Evolutionary conservation across 2,888 invertebrate genomes (phyloP).

Genomic region (Neoitamus cyanurus): DNA sequence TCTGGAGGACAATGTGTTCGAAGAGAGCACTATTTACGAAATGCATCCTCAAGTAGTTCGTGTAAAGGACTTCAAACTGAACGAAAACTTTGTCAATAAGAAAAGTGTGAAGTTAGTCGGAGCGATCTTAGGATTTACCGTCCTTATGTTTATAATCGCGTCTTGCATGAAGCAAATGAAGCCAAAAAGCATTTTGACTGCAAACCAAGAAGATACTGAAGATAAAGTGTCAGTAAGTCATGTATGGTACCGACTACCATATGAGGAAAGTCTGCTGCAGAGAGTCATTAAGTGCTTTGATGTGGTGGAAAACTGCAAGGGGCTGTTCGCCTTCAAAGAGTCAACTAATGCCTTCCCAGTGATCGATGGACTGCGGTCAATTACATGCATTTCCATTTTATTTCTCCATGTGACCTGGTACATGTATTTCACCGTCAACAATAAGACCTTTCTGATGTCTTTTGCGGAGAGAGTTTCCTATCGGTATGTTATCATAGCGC

Average conservation of each 20-base stretch:
- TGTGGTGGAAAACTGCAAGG: slow-evolving; percentile 59
- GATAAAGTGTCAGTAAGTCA: background rate
- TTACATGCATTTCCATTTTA: slow-evolving; percentile 65
- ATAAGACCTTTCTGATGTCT: slow-evolving; percentile 63
- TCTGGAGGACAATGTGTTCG: slow-evolving; percentile 59
- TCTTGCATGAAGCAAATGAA: slow-evolving; percentile 29
- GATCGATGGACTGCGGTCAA: slow-evolving; percentile 64
- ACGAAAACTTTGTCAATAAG: slow-evolving; percentile 60
- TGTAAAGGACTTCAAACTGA: slow-evolving; percentile 63
- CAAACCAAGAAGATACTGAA: background rate
- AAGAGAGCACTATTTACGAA: slow-evolving; percentile 63
- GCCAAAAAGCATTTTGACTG: background rate
- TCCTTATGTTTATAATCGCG: slow-evolving; percentile 56
- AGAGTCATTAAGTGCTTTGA: slow-evolving; percentile 63
- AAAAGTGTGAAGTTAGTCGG: slow-evolving; percentile 61
- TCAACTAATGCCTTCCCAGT: slow-evolving; percentile 61
- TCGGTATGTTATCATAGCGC: slow-evolving; percentile 65
- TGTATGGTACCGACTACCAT: slow-evolving; percentile 34
- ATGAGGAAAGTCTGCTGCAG: slow-evolving; percentile 36
- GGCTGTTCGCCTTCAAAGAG: slow-evolving; percentile 59
- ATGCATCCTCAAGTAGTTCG: slow-evolving; percentile 63
- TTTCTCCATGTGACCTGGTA: slow-evolving; percentile 66
- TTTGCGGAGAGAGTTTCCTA: slow-evolving; percentile 63
- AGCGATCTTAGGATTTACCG: slow-evolving; percentile 57
- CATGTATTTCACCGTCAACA: slow-evolving; percentile 65